Conservation (phyloP, 2,797 vertebrate genomes). For the Argyrosomus regius region DNA sequence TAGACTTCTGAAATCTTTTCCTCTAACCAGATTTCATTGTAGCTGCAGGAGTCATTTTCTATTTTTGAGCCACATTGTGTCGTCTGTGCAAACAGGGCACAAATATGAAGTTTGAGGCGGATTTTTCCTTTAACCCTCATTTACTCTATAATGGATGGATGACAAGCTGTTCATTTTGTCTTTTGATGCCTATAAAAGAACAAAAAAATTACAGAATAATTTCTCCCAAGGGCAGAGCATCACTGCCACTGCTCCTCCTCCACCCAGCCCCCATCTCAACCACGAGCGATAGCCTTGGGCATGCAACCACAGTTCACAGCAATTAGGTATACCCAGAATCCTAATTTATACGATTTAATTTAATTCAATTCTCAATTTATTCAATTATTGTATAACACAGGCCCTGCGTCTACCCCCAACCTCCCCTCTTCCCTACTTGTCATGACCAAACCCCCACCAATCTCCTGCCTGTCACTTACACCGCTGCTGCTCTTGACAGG, state of each 20-base stretch:
- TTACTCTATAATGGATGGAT: conserved; percentile 21
- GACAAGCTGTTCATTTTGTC: conserved; percentile 15
- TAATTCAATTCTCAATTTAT: conserved; percentile 69
- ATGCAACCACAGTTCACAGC: conserved; percentile 61
- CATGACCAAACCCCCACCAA: conserved; percentile 33
- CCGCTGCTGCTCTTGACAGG: conserved; percentile 47
- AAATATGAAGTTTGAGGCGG: neutral
- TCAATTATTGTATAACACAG: conserved; percentile 68
- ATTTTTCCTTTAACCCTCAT: conserved; percentile 31
- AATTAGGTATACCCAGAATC: conserved; percentile 73
- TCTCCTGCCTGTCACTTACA: conserved; percentile 49
- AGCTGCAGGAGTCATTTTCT: neutral
- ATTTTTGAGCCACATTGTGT: neutral
- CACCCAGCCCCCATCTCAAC: conserved; percentile 44
- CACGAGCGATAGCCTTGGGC: conserved; percentile 51
- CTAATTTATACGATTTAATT: conserved; percentile 73
- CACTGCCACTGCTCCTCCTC: conserved; percentile 12
- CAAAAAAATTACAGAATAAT: conserved; percentile 34
- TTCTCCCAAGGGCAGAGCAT: conserved; percentile 38
- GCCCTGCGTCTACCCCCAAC: conserved; percentile 15
- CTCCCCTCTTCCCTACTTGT: conserved; percentile 31
- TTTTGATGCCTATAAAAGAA: conserved; percentile 35
- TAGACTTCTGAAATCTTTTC: neutral
- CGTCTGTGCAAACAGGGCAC: neutral
- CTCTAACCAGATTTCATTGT: neutral